Conservation (phyloP, 1,140 invertebrate genomes). For the Ceratosolen solmsi region DNA sequence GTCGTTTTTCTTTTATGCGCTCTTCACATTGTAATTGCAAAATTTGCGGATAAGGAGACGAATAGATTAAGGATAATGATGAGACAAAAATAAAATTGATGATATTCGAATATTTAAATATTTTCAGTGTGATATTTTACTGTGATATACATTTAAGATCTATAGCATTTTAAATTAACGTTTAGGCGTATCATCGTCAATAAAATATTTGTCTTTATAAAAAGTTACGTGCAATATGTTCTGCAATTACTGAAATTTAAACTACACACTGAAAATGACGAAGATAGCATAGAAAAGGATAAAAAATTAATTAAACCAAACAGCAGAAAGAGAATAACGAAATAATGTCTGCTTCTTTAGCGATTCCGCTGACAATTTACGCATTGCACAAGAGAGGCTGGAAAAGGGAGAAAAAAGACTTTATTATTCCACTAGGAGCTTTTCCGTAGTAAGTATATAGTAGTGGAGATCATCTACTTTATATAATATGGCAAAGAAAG, state of each 20-base stretch:
- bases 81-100: not conserved
- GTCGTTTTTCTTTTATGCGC: constrained; percentile 40
- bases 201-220: no score
- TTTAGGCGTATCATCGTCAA: no score
- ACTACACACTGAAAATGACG: no score
- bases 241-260: no score
- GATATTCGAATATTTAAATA: no score
- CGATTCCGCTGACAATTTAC: constrained; percentile 41
- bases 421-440: constrained; percentile 53
- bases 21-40: constrained; percentile 14
- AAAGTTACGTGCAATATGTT: no score
- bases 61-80: constrained; percentile 15
- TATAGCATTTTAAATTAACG: no score
- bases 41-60: constrained; percentile 45
- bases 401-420: constrained; percentile 47
- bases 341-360: constrained; percentile 32
- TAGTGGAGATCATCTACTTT: not conserved
- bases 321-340: not conserved
- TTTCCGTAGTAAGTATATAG: constrained; percentile 48
- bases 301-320: not conserved
- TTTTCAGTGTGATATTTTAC: no score
- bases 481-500: not conserved
- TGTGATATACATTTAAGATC: no score
- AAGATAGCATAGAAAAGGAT: not conserved
- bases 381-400: constrained; percentile 19